Conservation (phyloP, 2,888 invertebrate species). For the Arenicola marina region DNA sequence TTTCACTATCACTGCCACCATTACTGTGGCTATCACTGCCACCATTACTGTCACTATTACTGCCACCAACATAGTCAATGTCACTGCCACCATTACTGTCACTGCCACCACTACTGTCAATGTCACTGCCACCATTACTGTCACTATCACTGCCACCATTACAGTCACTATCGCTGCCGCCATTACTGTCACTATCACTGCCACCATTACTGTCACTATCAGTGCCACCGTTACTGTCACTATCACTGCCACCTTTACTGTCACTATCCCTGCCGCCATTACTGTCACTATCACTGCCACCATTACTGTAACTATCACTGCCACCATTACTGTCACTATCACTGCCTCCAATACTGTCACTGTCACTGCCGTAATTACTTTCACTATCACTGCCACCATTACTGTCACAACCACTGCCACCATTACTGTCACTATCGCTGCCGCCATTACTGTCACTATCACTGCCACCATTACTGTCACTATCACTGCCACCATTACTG, state of each 20-base stretch:
- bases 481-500: background rate
- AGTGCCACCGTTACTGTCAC: too few species aligned
- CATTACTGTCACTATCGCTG: background rate
- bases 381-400: conserved; percentile 5
- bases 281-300: too few species aligned
- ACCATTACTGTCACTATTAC: conserved; percentile 1
- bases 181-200: background rate
- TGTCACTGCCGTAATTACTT: background rate
- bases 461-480: background rate
- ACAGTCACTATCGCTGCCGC: background rate
- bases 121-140: too few species aligned
- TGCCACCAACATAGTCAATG: too few species aligned
- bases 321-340: too few species aligned
- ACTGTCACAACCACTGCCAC: too few species aligned
- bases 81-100: conserved; percentile 1
- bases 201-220: background rate
- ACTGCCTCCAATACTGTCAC: too few species aligned
- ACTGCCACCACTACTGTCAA: conserved; percentile 9
- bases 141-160: too few species aligned
- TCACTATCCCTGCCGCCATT: too few species aligned
- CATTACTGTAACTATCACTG: too few species aligned
- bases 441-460: background rate
- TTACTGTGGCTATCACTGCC: conserved; percentile 5
- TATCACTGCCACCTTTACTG: conserved; percentile 5
- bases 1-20: background rate